Base-by-base conservation (phyloP, 2,113 vertebrate species). In the Anseranas semipalmata region DNA sequence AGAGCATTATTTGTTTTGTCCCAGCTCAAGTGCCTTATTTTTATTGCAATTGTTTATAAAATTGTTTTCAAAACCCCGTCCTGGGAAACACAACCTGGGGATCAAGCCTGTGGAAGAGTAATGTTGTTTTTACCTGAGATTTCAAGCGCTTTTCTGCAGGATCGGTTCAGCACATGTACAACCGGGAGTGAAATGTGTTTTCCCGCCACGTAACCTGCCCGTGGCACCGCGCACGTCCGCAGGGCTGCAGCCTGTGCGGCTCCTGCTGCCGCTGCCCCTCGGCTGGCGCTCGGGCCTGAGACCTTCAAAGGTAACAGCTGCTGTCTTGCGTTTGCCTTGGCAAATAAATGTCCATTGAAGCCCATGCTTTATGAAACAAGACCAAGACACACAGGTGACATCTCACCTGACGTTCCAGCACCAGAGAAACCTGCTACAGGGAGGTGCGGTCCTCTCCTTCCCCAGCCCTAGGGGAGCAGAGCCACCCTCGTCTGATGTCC, bases 201-300 rank as follows among this genome's bases (percentile, higher is more conserved):
- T 39, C 45, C 25, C 13, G 39, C 41, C 46, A 55, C 22, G 33
- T 56, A 24, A n/a, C 12, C 22, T 52, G 30, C 7, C 21, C 0
- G 0, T n/a, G 56, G 56, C 17, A 21, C 14, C 33, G 15, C 1
- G 4, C 0, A 1, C 3, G 6, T 7, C 27, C 1, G 1, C 0
- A 0, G 45, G n/a, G 32, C 37, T 53, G 46, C 80, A 86, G 66
- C 22, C 20, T 22, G 8, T 25, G 30, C 0, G 1, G 43, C 52
- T 82, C 15, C 43, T 20, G 3, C 30, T 25, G 87, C 22, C 67
- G 37, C n/a, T 52, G 37, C 33, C 39, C 52, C 43, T 39, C 33
- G 15, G 6, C 2, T 65, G 67, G 59, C 66, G 9, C 32, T 30
- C 13, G 41, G 32, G 8, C n/a, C 30, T 3, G n/a, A 67, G 25